Evolutionary conservation across 92 coral and sea anemone genomes (phyloP).

Genomic region (Palythoa caribaeorum): DNA sequence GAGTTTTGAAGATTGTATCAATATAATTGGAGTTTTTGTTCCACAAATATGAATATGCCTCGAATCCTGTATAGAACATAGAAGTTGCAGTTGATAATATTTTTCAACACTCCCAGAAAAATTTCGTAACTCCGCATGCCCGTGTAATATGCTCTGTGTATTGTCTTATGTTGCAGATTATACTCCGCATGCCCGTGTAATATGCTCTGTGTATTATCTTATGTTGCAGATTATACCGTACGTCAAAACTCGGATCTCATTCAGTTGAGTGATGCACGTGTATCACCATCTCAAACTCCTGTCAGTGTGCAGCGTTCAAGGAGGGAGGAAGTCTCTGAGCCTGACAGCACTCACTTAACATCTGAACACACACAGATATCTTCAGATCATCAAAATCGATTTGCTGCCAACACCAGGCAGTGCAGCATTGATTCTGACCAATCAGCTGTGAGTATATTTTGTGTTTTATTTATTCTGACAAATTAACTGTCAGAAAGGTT

Average conservation of each 20-base stretch:
- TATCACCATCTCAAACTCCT: not conserved
- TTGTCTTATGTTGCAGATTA: constrained; percentile 1
- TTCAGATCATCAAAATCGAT: not conserved
- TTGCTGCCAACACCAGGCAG: constrained; percentile 56
- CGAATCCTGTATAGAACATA: too few relatives aligned
- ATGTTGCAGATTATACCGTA: constrained; percentile 20
- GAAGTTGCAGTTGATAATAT: too few relatives aligned
- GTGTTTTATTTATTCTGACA: not conserved
- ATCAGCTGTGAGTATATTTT: constrained; percentile 62
- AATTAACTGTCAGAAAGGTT: too few relatives aligned
- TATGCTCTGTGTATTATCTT: too few relatives aligned
- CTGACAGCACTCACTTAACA: not conserved
- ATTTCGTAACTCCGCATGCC: too few relatives aligned
- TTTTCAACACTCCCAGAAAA: too few relatives aligned
- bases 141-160: too few relatives aligned
- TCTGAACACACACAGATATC: not conserved
- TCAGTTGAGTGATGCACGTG: constrained; percentile 30
- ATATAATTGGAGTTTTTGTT: too few relatives aligned
- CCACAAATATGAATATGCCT: too few relatives aligned
- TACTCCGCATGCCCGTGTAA: not conserved
- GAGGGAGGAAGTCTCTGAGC: too few relatives aligned
- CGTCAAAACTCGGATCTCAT: constrained; percentile 51
- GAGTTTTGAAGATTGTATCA: too few relatives aligned
- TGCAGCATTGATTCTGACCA: constrained; percentile 83
- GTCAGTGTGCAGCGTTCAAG: not conserved